Evolutionary conservation across 2,113 vertebrate species (phyloP).

Genomic region (Muntiacus reevesi): DNA sequence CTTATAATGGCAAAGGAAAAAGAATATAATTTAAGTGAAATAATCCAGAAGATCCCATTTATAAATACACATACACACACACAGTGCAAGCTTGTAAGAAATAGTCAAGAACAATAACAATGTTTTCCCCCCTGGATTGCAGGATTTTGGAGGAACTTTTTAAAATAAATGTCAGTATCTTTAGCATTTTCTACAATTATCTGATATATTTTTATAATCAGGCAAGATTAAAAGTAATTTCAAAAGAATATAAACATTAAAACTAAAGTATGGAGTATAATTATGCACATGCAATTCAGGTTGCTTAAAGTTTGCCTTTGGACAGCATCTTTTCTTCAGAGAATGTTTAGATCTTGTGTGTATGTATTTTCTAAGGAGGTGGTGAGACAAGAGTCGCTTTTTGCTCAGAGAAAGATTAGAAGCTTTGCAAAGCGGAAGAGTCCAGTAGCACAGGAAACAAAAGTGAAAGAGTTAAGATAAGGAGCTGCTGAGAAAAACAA

Average conservation of each 20-base stretch:
- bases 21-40: constrained; percentile 8
- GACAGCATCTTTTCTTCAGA: background rate
- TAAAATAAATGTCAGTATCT: background rate
- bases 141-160: background rate
- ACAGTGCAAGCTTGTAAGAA: background rate
- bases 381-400: constrained; percentile 15
- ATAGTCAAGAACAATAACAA: background rate
- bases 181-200: background rate
- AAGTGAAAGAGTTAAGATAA: constrained; percentile 41
- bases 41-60: background rate
- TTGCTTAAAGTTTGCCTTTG: background rate
- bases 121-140: background rate
- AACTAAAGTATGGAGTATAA: background rate
- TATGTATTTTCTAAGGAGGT: background rate
- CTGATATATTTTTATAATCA: background rate
- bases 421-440: constrained; percentile 42
- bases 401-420: constrained; percentile 11
- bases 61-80: background rate
- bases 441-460: constrained; percentile 47
- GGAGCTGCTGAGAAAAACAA: constrained; percentile 28
- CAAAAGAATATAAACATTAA: background rate
- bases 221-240: background rate
- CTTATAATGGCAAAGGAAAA: background rate
- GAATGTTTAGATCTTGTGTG: background rate
- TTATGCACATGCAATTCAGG: background rate